Conservation (phyloP, 2,888 invertebrate species). For the Zygothrica quintamaculata region DNA sequence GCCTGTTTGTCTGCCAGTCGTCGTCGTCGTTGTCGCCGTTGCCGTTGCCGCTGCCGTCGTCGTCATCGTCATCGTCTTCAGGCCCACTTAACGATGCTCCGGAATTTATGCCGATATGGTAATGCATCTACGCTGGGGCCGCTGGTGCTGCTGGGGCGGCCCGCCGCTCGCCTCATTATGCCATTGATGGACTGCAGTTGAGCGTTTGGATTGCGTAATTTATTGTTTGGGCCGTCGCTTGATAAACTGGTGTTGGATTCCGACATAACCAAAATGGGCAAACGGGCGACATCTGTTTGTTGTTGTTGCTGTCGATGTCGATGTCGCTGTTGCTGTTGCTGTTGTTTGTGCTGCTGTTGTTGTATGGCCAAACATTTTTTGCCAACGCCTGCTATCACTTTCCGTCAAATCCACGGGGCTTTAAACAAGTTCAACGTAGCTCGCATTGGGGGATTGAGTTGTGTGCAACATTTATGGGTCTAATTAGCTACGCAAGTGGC, state of each 20-base stretch:
- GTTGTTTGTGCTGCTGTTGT: slow-evolving; percentile 35
- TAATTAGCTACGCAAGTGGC: slow-evolving; percentile 83
- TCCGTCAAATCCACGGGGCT: slow-evolving; percentile 73
- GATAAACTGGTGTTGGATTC: slow-evolving; percentile 78
- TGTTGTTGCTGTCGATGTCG: slow-evolving; percentile 32
- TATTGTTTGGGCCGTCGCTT: slow-evolving; percentile 81
- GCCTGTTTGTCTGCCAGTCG: slow-evolving; percentile 62
- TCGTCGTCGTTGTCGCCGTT: slow-evolving; percentile 40
- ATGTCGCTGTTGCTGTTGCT: slow-evolving; percentile 14
- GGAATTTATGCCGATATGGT: slow-evolving; percentile 83
- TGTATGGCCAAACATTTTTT: slow-evolving; percentile 59
- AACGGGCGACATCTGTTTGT: slow-evolving; percentile 62
- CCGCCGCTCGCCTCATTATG: slow-evolving; percentile 73
- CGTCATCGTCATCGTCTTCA: slow-evolving; percentile 40
- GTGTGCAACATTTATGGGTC: slow-evolving; percentile 70
- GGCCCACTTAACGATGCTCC: slow-evolving; percentile 82
- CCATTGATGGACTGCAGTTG: slow-evolving; percentile 82
- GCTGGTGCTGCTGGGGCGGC: slow-evolving; percentile 51
- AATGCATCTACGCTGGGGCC: slow-evolving; percentile 67
- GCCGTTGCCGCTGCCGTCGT: too few relatives aligned
- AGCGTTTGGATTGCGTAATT: slow-evolving; percentile 83
- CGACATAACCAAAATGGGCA: slow-evolving; percentile 72
- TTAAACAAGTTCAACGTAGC: slow-evolving; percentile 49
- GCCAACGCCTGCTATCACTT: slow-evolving; percentile 79
- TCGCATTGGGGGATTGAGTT: slow-evolving; percentile 59